These are phyloP conservation scores for Gonioctena quinquepunctata DNA, from an alignment of 1,140 invertebrate genomes.

Conservation along the genomic window DNA sequence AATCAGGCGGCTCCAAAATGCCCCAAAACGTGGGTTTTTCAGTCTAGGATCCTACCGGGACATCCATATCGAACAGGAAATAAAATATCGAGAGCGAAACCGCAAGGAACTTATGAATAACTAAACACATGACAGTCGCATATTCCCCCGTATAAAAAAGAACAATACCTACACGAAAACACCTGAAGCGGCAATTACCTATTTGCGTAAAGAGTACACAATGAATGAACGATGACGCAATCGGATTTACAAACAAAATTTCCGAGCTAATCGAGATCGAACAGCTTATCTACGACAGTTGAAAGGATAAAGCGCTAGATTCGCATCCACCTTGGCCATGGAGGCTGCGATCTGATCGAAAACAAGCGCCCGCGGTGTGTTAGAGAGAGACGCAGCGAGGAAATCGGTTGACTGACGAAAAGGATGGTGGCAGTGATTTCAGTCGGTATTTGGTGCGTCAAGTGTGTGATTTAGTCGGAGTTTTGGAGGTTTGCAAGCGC, in stretches of 20 bases:
- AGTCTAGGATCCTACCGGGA: no score
- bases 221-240: not conserved
- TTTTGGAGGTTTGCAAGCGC: not conserved
- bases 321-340: not conserved
- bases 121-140: no score
- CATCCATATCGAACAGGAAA: no score
- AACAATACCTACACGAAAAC: no score
- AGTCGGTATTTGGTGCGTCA: not conserved
- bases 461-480: not conserved
- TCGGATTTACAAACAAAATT: not conserved
- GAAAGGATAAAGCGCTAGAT: not conserved
- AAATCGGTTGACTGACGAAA: not conserved
- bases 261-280: not conserved
- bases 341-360: not conserved
- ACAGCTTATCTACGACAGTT: not conserved
- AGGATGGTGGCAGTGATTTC: not conserved
- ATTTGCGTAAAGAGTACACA: not conserved
- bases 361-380: not conserved
- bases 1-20: no score
- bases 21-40: no score
- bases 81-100: no score
- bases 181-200: not conserved
- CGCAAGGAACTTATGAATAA: no score
- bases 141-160: no score
- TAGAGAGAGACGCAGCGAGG: not conserved